phyloP scores from a whole-genome alignment of 2,888 invertebrate genomes.

The Tetragnatha montana region DNA sequence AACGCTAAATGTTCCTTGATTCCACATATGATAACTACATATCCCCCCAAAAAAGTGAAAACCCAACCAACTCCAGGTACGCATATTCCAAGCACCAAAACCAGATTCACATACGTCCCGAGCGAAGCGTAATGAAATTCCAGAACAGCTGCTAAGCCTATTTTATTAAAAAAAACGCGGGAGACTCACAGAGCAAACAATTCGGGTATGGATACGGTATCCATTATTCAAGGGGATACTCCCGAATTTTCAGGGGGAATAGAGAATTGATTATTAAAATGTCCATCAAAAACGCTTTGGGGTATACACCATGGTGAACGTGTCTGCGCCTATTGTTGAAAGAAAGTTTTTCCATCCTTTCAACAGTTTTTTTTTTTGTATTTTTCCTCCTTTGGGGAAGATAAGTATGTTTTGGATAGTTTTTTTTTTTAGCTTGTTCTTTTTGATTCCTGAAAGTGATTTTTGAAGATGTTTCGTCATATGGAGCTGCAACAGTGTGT shows the following conservation, averaged over 20 bases:
- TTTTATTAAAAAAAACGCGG: conserved; percentile 51
- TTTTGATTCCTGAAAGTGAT: not conserved
- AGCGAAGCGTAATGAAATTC: conserved; percentile 42
- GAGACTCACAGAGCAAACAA: conserved; percentile 14
- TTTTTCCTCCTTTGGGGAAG: not conserved
- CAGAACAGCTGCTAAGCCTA: conserved; percentile 33
- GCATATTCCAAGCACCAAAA: not conserved
- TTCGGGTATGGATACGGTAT: conserved; percentile 16
- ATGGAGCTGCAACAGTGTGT: not conserved
- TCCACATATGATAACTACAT: too few species aligned
- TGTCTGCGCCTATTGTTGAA: not conserved
- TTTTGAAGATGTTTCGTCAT: not conserved
- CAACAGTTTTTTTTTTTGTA: not conserved
- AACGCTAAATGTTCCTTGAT: too few species aligned
- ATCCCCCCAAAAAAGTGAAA: too few species aligned
- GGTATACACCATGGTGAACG: not conserved
- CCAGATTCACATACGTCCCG: not conserved
- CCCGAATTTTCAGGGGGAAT: conserved; percentile 3
- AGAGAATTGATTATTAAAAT: conserved; percentile 56
- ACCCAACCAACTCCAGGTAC: too few species aligned
- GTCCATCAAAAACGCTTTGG: conserved; percentile 43
- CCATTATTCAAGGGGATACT: conserved; percentile 42
- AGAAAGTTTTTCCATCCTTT: not conserved
- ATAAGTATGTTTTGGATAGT: not conserved
- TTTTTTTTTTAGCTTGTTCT: not conserved